Base-by-base conservation (phyloP, 1,140 invertebrate species). In the Eueides isabella region DNA sequence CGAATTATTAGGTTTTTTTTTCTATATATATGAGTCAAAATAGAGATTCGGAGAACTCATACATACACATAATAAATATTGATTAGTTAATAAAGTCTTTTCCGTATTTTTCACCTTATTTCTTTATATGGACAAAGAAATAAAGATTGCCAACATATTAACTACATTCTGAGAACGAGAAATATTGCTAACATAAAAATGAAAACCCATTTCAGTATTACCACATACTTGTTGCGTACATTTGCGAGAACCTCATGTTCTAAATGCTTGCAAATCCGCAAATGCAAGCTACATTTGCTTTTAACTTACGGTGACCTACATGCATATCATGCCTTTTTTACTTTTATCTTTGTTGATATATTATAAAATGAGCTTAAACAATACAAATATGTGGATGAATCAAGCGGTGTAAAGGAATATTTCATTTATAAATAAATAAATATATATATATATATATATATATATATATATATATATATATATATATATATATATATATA, bases 201-300 rank as follows among this genome's bases (percentile, higher is more conserved):
- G 48, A 55, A 55, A 55, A 26, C 19, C n/a, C 48, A 55, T 55
- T 55, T 55, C 23, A 55, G 19, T 11, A 7, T 55, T 23, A 23
- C 48, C 48, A 23, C 48, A 55, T 23, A 55, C 48, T 55, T 55
- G 48, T 55, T 55, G 48, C 48, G n/a, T 55, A 23, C 48, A 23
- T 55, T 55, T 55, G 6, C 48, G 19, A 11, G 48, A 55, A 19
- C 48, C 48, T 55, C 48, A 55, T 55, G 26, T 55, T 55, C 19
- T 55, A 55, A 55, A 55, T 55, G 48, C 48, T 23, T 55, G 48
- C 48, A 19, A 55, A 23, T 55, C 9, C 23, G 26, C 48, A 55
- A 23, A 55, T 23, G 48, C 48, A 55, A 55, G 48, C 48, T 55
- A 55, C 48, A 55, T 55, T 55, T 55, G 48, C 48, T 55, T 55